Evolutionary conservation across 2,113 vertebrate species (phyloP).

Genomic region (Stigmatopora argus): DNA sequence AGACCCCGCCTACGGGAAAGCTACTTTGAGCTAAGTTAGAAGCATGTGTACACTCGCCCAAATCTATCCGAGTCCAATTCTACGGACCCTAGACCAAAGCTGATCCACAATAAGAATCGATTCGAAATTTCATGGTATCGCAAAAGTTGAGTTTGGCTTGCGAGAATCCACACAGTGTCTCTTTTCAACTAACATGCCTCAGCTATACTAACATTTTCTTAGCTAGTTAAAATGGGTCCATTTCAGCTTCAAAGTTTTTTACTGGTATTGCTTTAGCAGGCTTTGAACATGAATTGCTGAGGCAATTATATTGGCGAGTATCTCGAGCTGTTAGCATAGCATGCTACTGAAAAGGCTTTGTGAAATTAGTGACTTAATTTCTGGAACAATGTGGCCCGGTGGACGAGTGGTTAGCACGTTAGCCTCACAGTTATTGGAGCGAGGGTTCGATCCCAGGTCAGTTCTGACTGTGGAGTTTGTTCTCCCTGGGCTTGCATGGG

Average conservation of each 20-base stretch:
- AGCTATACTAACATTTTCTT: neutral
- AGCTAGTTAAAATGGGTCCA: neutral
- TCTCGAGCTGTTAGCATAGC: neutral
- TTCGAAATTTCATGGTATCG: neutral
- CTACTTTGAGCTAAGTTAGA: neutral
- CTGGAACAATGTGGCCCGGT: neutral
- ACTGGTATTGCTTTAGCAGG: neutral
- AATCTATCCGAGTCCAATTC: neutral
- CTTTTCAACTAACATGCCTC: neutral
- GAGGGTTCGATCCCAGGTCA: no score
- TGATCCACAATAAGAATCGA: neutral
- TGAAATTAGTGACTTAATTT: neutral
- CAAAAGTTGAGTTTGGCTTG: neutral
- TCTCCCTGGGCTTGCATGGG: no score
- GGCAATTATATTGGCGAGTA: no score
- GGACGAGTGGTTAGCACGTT: no score
- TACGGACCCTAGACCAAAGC: neutral
- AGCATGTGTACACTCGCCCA: neutral
- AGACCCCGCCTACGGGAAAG: neutral
- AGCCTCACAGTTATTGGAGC: no score
- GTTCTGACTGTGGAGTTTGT: no score
- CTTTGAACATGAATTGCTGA: no score
- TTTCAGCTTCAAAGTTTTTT: neutral
- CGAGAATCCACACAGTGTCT: neutral
- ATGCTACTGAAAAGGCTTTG: neutral